A percentile compares a stretch with the other conserved stretches of the same genome.
Evolutionary conservation across 2,888 invertebrate genomes (phyloP).

Genomic region (Drosophila demipolita): DNA sequence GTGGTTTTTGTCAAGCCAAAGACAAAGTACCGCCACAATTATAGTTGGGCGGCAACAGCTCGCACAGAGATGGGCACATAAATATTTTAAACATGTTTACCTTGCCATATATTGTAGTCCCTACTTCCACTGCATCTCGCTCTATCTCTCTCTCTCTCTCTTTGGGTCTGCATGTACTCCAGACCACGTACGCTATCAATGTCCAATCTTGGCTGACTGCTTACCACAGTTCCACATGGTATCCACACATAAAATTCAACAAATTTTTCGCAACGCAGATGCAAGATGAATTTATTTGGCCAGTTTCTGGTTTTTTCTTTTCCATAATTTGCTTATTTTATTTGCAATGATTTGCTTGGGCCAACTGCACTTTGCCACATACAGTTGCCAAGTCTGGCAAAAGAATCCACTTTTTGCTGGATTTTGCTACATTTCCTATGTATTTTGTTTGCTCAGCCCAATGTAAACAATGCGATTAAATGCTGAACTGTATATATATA

Average conservation of each 20-base stretch:
- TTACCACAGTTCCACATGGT: slow-evolving; percentile 13
- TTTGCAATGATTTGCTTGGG: slow-evolving; percentile 56
- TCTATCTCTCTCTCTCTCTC: background rate
- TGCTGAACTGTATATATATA: slow-evolving; percentile 23
- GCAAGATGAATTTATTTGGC: slow-evolving; percentile 60
- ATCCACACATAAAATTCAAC: slow-evolving; percentile 25
- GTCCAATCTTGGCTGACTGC: slow-evolving; percentile 60
- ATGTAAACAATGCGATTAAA: slow-evolving; percentile 62
- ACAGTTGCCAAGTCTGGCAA: slow-evolving; percentile 21
- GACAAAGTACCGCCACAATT: slow-evolving; percentile 66
- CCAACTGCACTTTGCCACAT: slow-evolving; percentile 21
- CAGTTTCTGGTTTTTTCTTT: slow-evolving; percentile 16
- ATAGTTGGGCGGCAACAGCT: slow-evolving; percentile 57
- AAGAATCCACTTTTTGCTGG: slow-evolving; percentile 9
- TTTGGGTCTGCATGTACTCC: slow-evolving; percentile 24
- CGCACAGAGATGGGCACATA: slow-evolving; percentile 40
- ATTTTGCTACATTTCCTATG: slow-evolving; percentile 19
- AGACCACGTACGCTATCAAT: slow-evolving; percentile 73
- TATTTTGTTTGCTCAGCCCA: slow-evolving; percentile 40
- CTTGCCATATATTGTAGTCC: slow-evolving; percentile 51
- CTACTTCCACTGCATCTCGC: background rate
- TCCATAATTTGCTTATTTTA: slow-evolving; percentile 72
- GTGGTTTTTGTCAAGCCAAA: slow-evolving; percentile 62
- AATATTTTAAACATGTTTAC: slow-evolving; percentile 72
- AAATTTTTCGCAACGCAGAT: slow-evolving; percentile 26